Base-by-base conservation (phyloP, 2,797 vertebrate genomes). In the Spinus pinus region DNA sequence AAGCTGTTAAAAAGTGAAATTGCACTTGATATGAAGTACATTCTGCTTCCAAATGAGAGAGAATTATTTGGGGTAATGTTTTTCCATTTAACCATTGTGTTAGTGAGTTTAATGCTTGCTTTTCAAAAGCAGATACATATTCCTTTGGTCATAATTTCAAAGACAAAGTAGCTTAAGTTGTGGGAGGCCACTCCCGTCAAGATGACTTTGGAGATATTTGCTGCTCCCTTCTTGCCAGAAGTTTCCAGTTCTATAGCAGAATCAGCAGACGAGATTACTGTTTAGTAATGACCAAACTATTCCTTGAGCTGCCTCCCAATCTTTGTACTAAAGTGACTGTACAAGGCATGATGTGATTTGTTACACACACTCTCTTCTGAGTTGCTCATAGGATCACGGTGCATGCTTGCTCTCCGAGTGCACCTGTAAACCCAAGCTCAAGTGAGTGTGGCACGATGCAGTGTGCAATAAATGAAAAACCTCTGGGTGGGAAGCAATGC, bases 361-460 rank as follows among this genome's bases (percentile, higher is more conserved):
- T 47, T n/a, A 16, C 10, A 56, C 4, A 1, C 21, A 9, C 4
- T 23, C 17, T 87, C 11, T 57, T 78, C 28, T 65, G 42, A 14
- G 64, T 5, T 70, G 17, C 53, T 57, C 23, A 14, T 5, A n/a
- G 54, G n/a, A 39, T n/a, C 12, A 4, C 12, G 1, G 1, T 49
- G n/a, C 25, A 0, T 25, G n/a, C 23, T 49, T 60, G 31, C 14
- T 61, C 20, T 54, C 39, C 1, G 5, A 42, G 21, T 13, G 31
- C n/a, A 8, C 24, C 11, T n/a, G 53, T 22, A 22, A 21, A 22
- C 21, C 21, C 53, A 7, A 33, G n/a, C 31, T 24, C 14, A 1
- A 9, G 15, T 4, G 30, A 20, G 16, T 51, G n/a, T 1, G 4
- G 17, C 33, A 33, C 50, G 37, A 10, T 0, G 2, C 11, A 57